Base-by-base conservation (phyloP, 2,888 invertebrate species). In the Heliconius sara region DNA sequence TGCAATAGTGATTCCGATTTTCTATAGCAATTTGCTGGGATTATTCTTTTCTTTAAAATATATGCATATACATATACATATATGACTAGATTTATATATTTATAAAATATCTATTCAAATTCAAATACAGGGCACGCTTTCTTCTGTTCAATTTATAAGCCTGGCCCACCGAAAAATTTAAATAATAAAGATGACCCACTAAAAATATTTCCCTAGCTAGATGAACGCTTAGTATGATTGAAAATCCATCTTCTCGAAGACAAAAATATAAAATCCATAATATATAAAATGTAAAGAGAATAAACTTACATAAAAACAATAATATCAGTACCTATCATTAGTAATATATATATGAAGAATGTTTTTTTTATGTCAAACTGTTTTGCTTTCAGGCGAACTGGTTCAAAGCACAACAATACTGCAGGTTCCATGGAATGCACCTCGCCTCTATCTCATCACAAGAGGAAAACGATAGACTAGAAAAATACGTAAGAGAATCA, bases 391-490 rank as follows among this genome's bases (percentile, higher is more conserved):
- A 98, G 98, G 98, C 98, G 9, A 98, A 98, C 95, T 98, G 98
- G 97, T 98, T 97, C 95, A 97, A 98, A 91, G 98, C 98, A 39
- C 97, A 98, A 77, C 98, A 98, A 93, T 98, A 98, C 92, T 98
- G 98, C 91, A 96, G 98, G 82, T 98, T 98, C 95, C 98, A 98
- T 91, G 98, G 98, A 77, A 98, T 98, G 98, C 98, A 98, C 87
- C 96, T 98, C 87, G 98, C 98, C 25, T 98, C 98, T 88, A 98
- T 98, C 88, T 97, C 97, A 79, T 97, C 98, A 79, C 98, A 98
- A 92, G 98, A 98, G 89, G 98, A 98, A 92, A 98, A 98, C 89
- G 98, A 98, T 90, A 97, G 97, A 90, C 95, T 98, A 85, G 98
- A 98, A 90, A 98, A 98, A 91, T 98, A 98, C 90, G 98, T 98